Evolutionary conservation across 1,140 invertebrate genomes (phyloP), one percentile per base, ranked within the genome.

Genomic region (Ceratina japonica): DNA sequence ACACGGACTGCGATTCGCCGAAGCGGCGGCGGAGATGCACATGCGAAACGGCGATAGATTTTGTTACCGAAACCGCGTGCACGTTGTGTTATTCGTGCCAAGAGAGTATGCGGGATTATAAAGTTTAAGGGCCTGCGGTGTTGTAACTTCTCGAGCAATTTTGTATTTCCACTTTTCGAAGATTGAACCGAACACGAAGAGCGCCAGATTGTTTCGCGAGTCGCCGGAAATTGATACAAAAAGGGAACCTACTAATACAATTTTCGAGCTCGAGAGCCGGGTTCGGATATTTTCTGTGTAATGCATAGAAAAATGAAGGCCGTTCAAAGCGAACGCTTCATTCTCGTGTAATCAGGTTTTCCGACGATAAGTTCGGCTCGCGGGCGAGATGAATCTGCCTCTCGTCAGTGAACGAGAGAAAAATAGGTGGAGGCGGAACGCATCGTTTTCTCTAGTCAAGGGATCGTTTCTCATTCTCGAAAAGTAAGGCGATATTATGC

Each of bases 391-490:
- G 62, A 37, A 63, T 63, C 18, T 7, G 18, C n/a, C 7, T 44
- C 31, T n/a, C 3, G 44, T 13, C 18, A 64, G 75, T 72, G 49
- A 81, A 81, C 78, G 73, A 81, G 59, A 74, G 8, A 2, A 22
- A 52, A 74, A 71, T 68, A 56, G n/a, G 18, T 61, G 72, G 44
- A 52, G 54, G 64, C 16, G 64, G 56, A 70, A 66, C 49, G 56
- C 24, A 27, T 69, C 61, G 22, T 75, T 79, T 44, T 49, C 44
- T 54, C 51, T 31, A 52, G 64, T 63, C 52, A n/a, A 59, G 64
- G 15, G 44, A 80, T 73, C 83, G 65, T 82, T 75, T 64, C 51
- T 80, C 59, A 63, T 76, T 76, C 63, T 27, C 49, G 7, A 51
- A 76, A 63, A 31, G 51, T 44, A 54, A 22, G 44, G 12, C 58